These are phyloP conservation scores for Sussaba pulchella DNA, from an alignment of 2,888 invertebrate species.

Conservation along the genomic window DNA sequence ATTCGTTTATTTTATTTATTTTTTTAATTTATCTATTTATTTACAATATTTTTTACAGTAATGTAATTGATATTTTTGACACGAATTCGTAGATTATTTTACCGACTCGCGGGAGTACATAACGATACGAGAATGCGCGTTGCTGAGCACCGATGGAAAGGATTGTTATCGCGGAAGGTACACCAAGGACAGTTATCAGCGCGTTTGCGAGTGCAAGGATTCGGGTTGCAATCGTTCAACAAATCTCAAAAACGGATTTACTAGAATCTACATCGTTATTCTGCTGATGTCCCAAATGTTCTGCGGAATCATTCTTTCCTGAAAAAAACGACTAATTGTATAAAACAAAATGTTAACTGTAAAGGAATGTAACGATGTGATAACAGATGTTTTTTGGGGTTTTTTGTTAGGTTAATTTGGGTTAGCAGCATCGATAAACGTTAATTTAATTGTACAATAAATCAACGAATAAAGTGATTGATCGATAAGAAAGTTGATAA, in stretches of 20 bases:
- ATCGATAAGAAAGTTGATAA: too few relatives aligned
- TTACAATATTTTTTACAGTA: too few relatives aligned
- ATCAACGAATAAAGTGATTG: too few relatives aligned
- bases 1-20: background rate
- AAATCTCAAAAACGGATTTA: conserved; percentile 44
- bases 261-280: conserved; percentile 34
- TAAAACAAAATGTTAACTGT: too few relatives aligned
- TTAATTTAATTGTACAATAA: too few relatives aligned
- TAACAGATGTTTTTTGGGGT: too few relatives aligned
- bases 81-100: conserved; percentile 74
- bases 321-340: too few relatives aligned
- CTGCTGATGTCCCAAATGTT: conserved; percentile 28
- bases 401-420: too few relatives aligned
- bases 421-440: too few relatives aligned
- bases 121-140: conserved; percentile 75
- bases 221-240: conserved; percentile 74
- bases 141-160: conserved; percentile 62
- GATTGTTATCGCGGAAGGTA: conserved; percentile 76
- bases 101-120: conserved; percentile 70
- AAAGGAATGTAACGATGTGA: too few relatives aligned
- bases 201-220: conserved; percentile 75
- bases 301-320: too few relatives aligned
- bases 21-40: background rate
- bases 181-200: conserved; percentile 74
- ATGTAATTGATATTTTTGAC: background rate